A percentile compares a stretch with the other conserved stretches of the same genome.
Evolutionary conservation across 1,140 invertebrate species (phyloP).

Genomic region (Caenorhabditis brenneri): DNA sequence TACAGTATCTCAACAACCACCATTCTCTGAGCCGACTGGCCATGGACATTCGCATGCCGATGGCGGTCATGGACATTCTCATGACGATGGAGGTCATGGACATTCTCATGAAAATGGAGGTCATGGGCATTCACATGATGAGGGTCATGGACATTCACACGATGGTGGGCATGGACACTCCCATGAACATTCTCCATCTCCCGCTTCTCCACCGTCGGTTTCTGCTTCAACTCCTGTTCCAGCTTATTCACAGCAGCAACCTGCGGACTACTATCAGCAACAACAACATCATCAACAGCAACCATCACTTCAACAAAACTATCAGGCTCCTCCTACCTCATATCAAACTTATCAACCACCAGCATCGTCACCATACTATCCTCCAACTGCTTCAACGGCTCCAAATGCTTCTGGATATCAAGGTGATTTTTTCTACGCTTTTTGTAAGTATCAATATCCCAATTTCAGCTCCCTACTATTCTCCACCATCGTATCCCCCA

Average conservation of each 20-base stretch:
- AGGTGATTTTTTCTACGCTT: not conserved
- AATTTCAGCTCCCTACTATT: conserved; percentile 40
- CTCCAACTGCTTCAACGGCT: not conserved
- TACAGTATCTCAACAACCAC: not conserved
- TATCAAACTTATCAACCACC: conserved; percentile 9
- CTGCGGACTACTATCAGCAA: conserved; percentile 19
- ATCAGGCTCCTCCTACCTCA: not conserved
- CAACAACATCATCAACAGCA: too few species aligned
- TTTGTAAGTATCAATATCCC: not conserved
- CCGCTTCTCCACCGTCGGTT: not conserved
- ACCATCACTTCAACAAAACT: not conserved
- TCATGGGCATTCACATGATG: conserved; percentile 46
- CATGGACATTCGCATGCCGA: conserved; percentile 45
- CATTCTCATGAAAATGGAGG: conserved; percentile 41
- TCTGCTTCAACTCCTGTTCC: conserved; percentile 16
- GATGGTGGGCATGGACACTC: conserved; percentile 10
- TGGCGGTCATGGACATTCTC: not conserved
- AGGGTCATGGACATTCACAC: not conserved
- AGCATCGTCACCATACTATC: not conserved
- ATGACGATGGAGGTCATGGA: conserved; percentile 7
- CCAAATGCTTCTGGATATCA: conserved; percentile 3
- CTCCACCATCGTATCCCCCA: conserved; percentile 10
- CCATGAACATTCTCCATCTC: conserved; percentile 22
- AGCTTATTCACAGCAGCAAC: not conserved
- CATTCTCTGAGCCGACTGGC: not conserved